Evolutionary conservation across 2,888 invertebrate genomes (phyloP), one percentile per base, ranked within the genome.

Genomic region (Volucella inflata): DNA sequence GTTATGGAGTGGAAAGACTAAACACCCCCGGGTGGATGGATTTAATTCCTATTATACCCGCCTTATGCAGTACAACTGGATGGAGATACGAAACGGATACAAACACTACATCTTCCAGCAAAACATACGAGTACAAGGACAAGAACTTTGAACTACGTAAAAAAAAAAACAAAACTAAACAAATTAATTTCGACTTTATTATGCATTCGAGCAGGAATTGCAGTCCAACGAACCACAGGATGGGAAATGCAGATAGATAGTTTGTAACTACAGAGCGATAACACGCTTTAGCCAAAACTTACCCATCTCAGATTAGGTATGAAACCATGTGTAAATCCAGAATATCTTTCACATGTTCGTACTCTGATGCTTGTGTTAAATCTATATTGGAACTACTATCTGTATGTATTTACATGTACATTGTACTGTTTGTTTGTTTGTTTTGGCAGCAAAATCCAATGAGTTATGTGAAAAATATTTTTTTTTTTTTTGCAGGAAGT

Each of bases 171-270:
- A 51, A 72, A 70, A 40, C 65, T 72, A 46, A 70, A 70, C 59
- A 65, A 84, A 84, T 84, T 79, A 84, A 84, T 84, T 84, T 75
- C 74, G 79, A 46, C 51, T 57, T 64, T 70, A 76, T 81, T 76
- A 81, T 81, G 64, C 57, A 70, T 81, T 76, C 81, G 6, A 70
- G 57, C 76, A 70, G 70, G 76, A 68, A 70, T 51, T 81, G 46
- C 68, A 51, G 62, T 81, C 75, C 38, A 76, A 44, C 64, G 38
- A 30, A 30, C 6, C 30, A 30, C 30, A 30, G 30, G 30, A 30
- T 30, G 30, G 0, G 10, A 60, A 38, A 74, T 55, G 42, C 60
- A 60, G 21, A 51, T 14, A 46, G 48, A 70, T 74, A 53, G 70
- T 48, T 30, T 65, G 59, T 30, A 30, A 30, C 30, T 30, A 57